Evolutionary conservation across 1,140 invertebrate species (phyloP).

Genomic region (Drosophila nasuta): DNA sequence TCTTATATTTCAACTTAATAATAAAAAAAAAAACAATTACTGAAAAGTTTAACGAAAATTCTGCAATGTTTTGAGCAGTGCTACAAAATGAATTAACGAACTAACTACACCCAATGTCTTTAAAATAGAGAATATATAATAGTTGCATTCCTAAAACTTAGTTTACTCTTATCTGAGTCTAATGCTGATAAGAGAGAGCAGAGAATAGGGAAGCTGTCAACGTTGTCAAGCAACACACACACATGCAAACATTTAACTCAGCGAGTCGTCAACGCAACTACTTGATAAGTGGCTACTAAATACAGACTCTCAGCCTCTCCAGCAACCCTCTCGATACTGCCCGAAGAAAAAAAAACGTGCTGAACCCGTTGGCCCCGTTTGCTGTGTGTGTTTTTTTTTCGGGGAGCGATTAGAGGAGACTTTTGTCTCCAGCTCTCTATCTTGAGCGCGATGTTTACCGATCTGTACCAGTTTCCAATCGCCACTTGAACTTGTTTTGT

Average conservation of each 20-base stretch:
- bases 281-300: slow-evolving; percentile 29
- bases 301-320: neutral
- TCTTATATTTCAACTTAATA: no score
- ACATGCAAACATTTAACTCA: slow-evolving; percentile 44
- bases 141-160: neutral
- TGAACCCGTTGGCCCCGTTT: slow-evolving; percentile 35
- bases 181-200: slow-evolving; percentile 15
- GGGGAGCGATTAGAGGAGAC: slow-evolving; percentile 4
- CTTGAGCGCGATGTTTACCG: neutral
- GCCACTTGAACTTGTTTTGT: slow-evolving; percentile 18
- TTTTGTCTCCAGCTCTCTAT: slow-evolving; percentile 3
- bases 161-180: slow-evolving; percentile 11
- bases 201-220: slow-evolving; percentile 32
- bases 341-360: slow-evolving; percentile 5
- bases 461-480: slow-evolving; percentile 9
- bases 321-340: neutral
- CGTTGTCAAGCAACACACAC: slow-evolving; percentile 11
- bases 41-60: no score
- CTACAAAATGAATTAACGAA: neutral
- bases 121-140: slow-evolving; percentile 1
- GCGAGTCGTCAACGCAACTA: slow-evolving; percentile 23
- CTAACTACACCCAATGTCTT: no score
- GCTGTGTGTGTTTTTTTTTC: slow-evolving; percentile 5
- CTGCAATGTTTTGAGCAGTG: no score
- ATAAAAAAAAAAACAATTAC: no score